Base-by-base conservation (phyloP, 2,113 vertebrate genomes). In the Neodontobutis hainanensis region DNA sequence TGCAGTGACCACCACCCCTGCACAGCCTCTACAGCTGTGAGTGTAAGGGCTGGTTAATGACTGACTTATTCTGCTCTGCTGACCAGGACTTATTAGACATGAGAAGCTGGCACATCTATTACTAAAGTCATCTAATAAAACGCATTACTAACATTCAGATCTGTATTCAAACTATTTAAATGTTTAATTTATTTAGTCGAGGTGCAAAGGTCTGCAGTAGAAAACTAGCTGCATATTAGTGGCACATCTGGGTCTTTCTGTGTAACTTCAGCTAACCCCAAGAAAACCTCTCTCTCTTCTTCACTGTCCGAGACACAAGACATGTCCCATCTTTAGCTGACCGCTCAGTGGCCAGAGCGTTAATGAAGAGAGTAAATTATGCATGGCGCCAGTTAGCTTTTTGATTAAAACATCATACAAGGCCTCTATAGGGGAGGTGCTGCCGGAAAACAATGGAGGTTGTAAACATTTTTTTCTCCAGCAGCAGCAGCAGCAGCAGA, bases 41-140 rank as follows among this genome's bases (percentile, higher is more conserved):
- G 92, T 92, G 90, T 92, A 71, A 92, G 92, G 94, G 93, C 93
- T 91, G 92, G 96, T 97, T 96, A 99, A 99, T 99, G 95, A 99
- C 97, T 98, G 97, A 98, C 97, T 96, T 96, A 96, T 97, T 98
- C 94, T 96, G 95, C 93, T 95, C 96, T 91, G 92, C 90, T 96
- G 95, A 92, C 94, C 94, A 75, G 94, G 93, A 93, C 92, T 95
- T 95, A 95, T 94, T 92, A 95, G 94, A 94, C 93, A 95, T 90
- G 73, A 85, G 78, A 61, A 75, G 59, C 50, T 68, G 52, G 51
- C 92, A 92, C 93, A 95, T 93, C 93, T 94, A 95, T 94, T 89
- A 90, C 92, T 91, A 86, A 89, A 83, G 64, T 40, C 38, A 40
- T 40, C 38, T 40, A 40, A 6, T 40, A 6, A 40, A 40, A 40